Base-by-base conservation (phyloP, 2,797 vertebrate genomes). In the Phaenicophaeus curvirostris region DNA sequence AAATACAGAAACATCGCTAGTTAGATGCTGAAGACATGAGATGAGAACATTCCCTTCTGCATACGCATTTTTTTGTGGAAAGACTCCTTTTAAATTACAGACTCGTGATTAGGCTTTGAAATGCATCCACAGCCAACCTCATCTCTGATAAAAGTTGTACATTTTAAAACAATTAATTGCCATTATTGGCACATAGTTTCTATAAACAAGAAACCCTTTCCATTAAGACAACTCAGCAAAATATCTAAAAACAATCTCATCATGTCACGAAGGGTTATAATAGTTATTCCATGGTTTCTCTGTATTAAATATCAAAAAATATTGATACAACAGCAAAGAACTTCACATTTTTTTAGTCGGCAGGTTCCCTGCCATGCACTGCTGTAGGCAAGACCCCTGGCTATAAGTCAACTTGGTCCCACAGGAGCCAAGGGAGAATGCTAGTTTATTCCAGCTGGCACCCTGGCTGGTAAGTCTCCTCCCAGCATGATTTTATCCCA, bases 1-100 rank as follows among this genome's bases (percentile, higher is more conserved):
- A 89, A 97, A 91, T 74, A 81, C 71, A 91, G 85, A 81, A 75
- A 77, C 73, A 66, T 76, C 5, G 8, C 69, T 87, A 79, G 89
- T 51, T 85, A 76, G 75, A 94, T 53, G 66, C 61, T 91, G 23
- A 76, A 78, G 83, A 90, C 50, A 33, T 8, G 33, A 90, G 46
- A 90, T 0, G 3, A 93, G 92, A 93, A 94, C 81, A 85, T 95
- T 94, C 76, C 78, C 89, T 95, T 89, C 93, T 76, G 69, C 65
- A 50, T 19, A 96, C 1, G 3, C 55, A 42, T 72, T 63, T 90
- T 84, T 65, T 72, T 44, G 78, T 54, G 72, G 61, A 86, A 89
- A 81, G 71, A 61, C 53, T 77, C 67, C 33, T 83, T 86, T 48
- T 25, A 58, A 90, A 79, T 35, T 54, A 21, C 14, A 69, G 65